A percentile compares a stretch with the other conserved stretches of the same genome.
Conservation (phyloP, 2,113 vertebrate genomes). For the Coptodon rendalli region DNA sequence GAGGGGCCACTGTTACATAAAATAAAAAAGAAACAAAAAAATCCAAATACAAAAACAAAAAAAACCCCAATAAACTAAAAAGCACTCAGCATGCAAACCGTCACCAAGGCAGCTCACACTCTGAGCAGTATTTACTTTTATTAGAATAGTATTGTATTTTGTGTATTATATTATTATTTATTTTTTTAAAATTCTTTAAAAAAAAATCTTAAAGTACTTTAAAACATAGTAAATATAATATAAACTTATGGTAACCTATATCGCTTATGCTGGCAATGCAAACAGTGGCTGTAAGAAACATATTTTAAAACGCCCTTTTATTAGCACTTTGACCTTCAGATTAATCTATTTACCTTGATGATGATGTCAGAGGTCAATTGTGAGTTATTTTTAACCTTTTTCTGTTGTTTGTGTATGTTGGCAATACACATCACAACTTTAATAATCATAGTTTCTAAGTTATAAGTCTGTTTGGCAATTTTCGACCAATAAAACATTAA, state of each 20-base stretch:
- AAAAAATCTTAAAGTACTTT: background rate
- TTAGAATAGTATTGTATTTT: background rate
- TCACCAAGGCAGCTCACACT: background rate
- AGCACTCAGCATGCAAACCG: rapidly evolving
- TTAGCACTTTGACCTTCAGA: background rate
- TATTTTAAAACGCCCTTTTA: background rate
- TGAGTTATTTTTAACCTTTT: background rate
- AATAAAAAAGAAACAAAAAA: background rate
- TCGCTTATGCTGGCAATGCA: background rate
- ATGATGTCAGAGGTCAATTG: background rate
- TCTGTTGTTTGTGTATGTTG: background rate
- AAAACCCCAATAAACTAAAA: rapidly evolving
- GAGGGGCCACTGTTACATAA: background rate
- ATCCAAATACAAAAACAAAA: background rate
- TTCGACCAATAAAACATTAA: background rate
- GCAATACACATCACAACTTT: background rate
- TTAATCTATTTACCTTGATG: background rate
- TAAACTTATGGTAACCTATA: background rate
- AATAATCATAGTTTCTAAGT: background rate
- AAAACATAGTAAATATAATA: background rate
- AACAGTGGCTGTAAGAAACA: background rate
- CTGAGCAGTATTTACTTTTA: background rate
- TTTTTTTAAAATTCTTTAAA: rapidly evolving
- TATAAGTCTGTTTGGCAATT: background rate
- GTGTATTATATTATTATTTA: background rate